Evolutionary conservation across 2,797 vertebrate genomes (phyloP).

Genomic region (Molossus molossus): DNA sequence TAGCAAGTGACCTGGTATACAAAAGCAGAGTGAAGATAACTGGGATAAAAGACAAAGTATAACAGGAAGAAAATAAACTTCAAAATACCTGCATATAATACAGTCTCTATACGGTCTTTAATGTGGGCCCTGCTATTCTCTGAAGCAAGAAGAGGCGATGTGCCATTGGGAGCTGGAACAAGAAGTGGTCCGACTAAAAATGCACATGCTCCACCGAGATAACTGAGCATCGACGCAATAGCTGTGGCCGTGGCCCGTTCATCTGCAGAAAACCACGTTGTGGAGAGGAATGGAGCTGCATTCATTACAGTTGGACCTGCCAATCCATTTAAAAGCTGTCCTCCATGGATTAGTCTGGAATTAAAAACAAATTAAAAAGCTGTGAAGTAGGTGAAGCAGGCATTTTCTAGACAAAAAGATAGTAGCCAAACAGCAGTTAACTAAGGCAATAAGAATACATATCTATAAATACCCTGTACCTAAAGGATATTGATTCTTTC

Average conservation of each 20-base stretch:
- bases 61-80: not conserved
- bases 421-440: conserved; percentile 4
- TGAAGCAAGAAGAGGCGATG: conserved; percentile 72
- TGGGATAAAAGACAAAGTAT: conserved; percentile 3
- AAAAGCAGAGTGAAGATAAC: conserved; percentile 15
- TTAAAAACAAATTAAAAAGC: conserved; percentile 46
- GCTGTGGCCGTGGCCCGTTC: conserved; percentile 98
- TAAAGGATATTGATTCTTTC: not conserved
- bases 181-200: conserved; percentile 96
- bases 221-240: conserved; percentile 94
- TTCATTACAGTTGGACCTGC: conserved; percentile 98
- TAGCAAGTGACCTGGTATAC: not conserved
- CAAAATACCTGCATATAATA: conserved; percentile 95
- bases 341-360: conserved; percentile 96
- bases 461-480: not conserved
- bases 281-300: conserved; percentile 96
- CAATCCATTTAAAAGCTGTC: conserved; percentile 97
- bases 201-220: conserved; percentile 94
- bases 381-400: conserved; percentile 25
- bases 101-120: conserved; percentile 94
- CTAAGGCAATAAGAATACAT: not conserved
- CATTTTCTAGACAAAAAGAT: conserved; percentile 47
- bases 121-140: conserved; percentile 90
- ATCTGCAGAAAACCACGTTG: conserved; percentile 98
- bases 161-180: conserved; percentile 95